A percentile compares a stretch with the other conserved stretches of the same genome.
phyloP scores from a whole-genome alignment of 1,140 invertebrate genomes.

The Calliopsis andreniformis region DNA sequence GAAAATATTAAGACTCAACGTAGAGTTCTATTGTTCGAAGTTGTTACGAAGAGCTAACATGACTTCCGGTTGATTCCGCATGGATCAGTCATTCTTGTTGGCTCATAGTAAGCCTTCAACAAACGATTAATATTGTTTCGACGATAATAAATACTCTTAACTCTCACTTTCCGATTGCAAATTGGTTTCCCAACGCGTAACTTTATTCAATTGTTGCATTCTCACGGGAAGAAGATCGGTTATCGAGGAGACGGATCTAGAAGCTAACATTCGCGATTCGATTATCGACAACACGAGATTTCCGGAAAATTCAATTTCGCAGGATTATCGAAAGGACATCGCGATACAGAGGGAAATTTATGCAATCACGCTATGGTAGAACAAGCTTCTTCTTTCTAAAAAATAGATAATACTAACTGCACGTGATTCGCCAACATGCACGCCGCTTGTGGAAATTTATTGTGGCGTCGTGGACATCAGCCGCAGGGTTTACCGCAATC shows the following conservation, averaged over 20 bases:
- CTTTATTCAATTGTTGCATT: background rate
- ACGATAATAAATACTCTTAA: no score
- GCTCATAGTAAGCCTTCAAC: no score
- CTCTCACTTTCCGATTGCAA: no score
- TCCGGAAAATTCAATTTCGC: constrained; percentile 34
- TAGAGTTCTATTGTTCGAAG: no score
- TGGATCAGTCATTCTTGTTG: no score
- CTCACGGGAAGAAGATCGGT: background rate
- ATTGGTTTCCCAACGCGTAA: no score
- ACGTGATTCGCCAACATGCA: constrained; percentile 59
- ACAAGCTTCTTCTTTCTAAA: constrained; percentile 58
- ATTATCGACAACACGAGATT: background rate
- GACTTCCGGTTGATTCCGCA: no score
- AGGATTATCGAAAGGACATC: constrained; percentile 43
- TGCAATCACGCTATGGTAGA: constrained; percentile 53
- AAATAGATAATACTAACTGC: constrained; percentile 47
- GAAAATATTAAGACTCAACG: no score
- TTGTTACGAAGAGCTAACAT: no score
- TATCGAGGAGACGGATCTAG: background rate
- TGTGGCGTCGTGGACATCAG: constrained; percentile 53
- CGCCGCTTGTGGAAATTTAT: constrained; percentile 62
- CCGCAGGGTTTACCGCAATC: constrained; percentile 56
- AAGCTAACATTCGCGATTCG: background rate
- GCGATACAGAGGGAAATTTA: constrained; percentile 56
- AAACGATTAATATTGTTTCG: no score